Evolutionary conservation across 1,140 invertebrate species (phyloP).

Genomic region (Scaptomyza pallida): DNA sequence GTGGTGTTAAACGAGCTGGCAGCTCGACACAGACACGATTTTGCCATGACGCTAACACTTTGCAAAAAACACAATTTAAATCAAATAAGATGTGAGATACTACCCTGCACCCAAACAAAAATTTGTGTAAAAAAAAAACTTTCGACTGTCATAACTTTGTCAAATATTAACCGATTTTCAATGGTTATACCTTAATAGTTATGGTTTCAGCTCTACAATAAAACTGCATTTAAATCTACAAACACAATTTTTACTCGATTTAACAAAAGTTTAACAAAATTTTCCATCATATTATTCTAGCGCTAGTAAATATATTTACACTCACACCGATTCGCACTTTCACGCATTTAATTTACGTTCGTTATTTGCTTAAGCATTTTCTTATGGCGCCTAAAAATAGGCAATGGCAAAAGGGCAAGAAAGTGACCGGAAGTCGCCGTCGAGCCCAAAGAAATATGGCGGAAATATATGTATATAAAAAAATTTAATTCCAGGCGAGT

Average conservation of each 20-base stretch:
- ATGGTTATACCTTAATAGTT: no score
- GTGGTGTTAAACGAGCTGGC: conserved; percentile 42
- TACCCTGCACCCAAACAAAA: no score
- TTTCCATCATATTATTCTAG: no score
- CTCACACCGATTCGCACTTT: not conserved
- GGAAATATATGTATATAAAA: conserved; percentile 44
- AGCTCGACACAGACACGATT: conserved; percentile 38
- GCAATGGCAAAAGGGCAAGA: conserved; percentile 55
- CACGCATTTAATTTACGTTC: conserved; percentile 20
- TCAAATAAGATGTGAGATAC: no score
- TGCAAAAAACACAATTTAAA: not conserved
- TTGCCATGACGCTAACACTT: conserved; percentile 28
- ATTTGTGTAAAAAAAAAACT: not conserved
- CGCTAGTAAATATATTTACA: no score
- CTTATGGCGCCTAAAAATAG: conserved; percentile 67
- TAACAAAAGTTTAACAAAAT: no score
- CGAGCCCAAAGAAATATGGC: conserved; percentile 56
- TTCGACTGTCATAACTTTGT: no score
- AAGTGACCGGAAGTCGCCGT: conserved; percentile 64
- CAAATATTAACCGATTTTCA: no score
- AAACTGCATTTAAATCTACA: no score
- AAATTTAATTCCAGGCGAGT: conserved; percentile 43
- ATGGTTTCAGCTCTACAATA: no score
- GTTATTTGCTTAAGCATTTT: conserved; percentile 44
- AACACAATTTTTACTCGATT: no score